Evolutionary conservation across 2,797 vertebrate genomes (phyloP), one percentile per base, ranked within the genome.

Genomic region (Enteromius mattozi): DNA sequence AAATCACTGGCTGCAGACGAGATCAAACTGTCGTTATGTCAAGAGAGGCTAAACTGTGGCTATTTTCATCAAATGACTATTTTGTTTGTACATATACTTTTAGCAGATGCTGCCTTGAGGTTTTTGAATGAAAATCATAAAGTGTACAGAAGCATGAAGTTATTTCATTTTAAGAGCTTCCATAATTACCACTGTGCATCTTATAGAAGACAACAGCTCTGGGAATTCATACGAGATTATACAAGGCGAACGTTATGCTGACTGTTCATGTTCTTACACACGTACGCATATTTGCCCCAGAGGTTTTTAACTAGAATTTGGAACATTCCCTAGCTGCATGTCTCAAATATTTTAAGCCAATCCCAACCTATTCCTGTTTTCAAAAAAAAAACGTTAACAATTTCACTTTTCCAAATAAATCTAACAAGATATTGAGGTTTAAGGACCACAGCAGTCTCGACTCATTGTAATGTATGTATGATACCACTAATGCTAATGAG

Each of bases 261-360:
- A 45, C 63, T 56, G 63, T 69, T 77, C 82, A 59, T 78, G 82
- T 83, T 78, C 47, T 42, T 66, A 76, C 49, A 83, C 68, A 77
- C 19, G 37, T 77, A 45, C n/a, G 24, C 45, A 56, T 83, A 56
- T 76, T 76, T 83, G 65, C 82, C 74, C 74, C 19, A 59, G 82
- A 77, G 74, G 72, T 83, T 83, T 83, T 83, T 45, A 45, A 78
- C 72, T 69, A 69, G 82, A 78, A 78, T 83, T 70, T 59, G 63
- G 82, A 69, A 83, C 63, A 78, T 83, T 78, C 82, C 65, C 21
- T 13, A 61, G 24, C 24, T 59, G 51, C 65, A 83, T 83, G 35
- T 63, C 49, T 24, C 24, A 35, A 6, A 78, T 83, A 83, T 70
- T 83, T 83, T 21, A 69, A 33, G 27, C 63, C 65, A 78, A 70